Evolutionary conservation across 2,113 vertebrate genomes (phyloP), one percentile per base, ranked within the genome.

Genomic region (Austrofundulus limnaeus): DNA sequence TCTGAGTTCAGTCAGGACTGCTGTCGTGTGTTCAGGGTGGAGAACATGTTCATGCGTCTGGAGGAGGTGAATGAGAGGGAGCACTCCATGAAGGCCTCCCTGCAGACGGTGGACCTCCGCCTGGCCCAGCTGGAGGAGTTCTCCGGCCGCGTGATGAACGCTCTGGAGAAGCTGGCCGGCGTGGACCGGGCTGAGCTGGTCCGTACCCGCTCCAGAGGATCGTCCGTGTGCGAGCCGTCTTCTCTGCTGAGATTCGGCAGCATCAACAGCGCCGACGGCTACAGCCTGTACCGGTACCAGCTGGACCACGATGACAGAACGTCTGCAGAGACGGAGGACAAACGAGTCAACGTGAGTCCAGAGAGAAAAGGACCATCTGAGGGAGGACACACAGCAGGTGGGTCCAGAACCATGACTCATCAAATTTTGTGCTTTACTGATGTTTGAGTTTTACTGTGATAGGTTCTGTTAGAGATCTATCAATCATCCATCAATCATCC

Each of bases 51-150:
- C 4, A 98, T 98, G 95, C 94, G 96, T 3, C 83, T 99, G 78
- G 96, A 98, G 87, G 97, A 98, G 89, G 93, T 99, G 78, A 97
- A 98, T 0, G 97, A 99, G 78, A 88, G 96, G 59, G 95, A 98
- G 59, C 94, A 94, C 72, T 94, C 94, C 4, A 98, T 97, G 96
- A 99, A 98, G 84, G 94, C 96, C 0, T 95, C 94, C 37, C 93
- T 99, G 13, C 97, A 99, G 89, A 97, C 95, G 0, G 94, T 98
- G 0, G 97, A 99, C 78, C 94, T 98, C 1, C 94, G 96, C 0
- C 93, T 99, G 19, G 90, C 93, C 16, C 96, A 98, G 20, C 59
- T 99, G 54, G 96, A 98, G 66, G 96, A 98, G 52, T 85, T 95
- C 14, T 94, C 94, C 0, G 77, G 89, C 3, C 90, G 96, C 5